Base-by-base conservation (phyloP, 2,797 vertebrate species). In the Neoniphon sammara region DNA sequence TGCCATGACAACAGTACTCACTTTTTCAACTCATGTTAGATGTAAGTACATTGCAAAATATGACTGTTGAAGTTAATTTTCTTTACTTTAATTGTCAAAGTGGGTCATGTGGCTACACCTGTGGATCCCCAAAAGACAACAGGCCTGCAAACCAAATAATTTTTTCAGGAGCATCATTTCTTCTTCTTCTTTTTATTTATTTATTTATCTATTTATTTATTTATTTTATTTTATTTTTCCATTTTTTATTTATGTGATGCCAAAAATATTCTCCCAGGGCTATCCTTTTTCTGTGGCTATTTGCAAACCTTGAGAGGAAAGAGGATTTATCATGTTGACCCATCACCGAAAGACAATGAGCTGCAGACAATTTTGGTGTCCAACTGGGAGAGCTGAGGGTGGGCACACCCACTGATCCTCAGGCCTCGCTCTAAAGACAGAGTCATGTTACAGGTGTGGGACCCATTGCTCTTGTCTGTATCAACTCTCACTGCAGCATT, bases 241-340 rank as follows among this genome's bases (percentile, higher is more conserved):
- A 80, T 90, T 87, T 90, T 76, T 87, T 89, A 85, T 90, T 91
- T 86, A 86, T 89, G 87, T 81, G 85, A 85, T 88, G 90, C 85
- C 87, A 87, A 82, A 87, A 86, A 86, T 88, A 81, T 85, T 77
- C 87, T 92, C 88, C 87, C 89, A 90, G 89, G 89, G 79, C 85
- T 88, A 90, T 92, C 89, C 66, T 83, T 90, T 90, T 88, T 86
- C 88, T 65, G 67, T 77, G 71, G 74, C 81, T 85, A 82, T 88
- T 89, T 86, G 80, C 80, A 78, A 87, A 88, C 88, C 74, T 49
- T 9, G 64, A 83, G 77, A 82, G 80, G 71, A 54, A 73, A 82
- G 84, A 82, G 83, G 81, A 90, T 91, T 90, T 90, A 93, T 92
- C 91, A 90, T 78, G 74, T 85, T 89, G 86, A 91, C 85, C 88